These are phyloP conservation scores for Nomia melanderi DNA, from an alignment of 1,140 invertebrate species.

Conservation along the genomic window DNA sequence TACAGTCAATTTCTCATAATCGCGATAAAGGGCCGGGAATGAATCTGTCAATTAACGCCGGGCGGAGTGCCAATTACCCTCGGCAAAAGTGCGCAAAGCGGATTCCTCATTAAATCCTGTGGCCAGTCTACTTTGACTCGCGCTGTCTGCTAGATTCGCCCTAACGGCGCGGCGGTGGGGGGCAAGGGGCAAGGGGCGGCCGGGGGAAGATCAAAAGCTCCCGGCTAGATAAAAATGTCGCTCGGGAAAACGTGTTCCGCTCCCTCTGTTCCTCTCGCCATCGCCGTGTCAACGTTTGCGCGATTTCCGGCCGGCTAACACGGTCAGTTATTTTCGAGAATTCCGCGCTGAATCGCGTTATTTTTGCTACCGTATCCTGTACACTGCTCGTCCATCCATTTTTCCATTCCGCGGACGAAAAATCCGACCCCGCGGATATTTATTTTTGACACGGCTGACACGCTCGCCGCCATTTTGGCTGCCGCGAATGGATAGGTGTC, in stretches of 20 bases:
- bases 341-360: no score
- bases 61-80: conserved; percentile 49
- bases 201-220: not conserved
- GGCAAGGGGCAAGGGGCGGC: not conserved
- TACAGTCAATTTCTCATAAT: conserved; percentile 25
- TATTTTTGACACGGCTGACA: no score
- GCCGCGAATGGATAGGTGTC: no score
- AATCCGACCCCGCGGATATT: no score
- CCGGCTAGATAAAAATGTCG: not conserved
- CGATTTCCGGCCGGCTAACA: not conserved
- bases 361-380: not conserved
- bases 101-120: conserved; percentile 55
- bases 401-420: no score
- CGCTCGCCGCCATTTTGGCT: no score
- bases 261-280: rapidly evolving
- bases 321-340: not conserved
- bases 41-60: conserved; percentile 53
- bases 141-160: not conserved
- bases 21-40: conserved; percentile 16
- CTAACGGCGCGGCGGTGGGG: not conserved
- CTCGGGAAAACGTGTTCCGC: not conserved
- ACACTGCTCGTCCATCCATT: no score
- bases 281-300: no score
- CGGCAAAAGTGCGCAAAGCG: conserved; percentile 51
- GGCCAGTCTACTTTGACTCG: conserved; percentile 20